Base-by-base conservation (phyloP, 2,113 vertebrate species). In the Cettia cetti region DNA sequence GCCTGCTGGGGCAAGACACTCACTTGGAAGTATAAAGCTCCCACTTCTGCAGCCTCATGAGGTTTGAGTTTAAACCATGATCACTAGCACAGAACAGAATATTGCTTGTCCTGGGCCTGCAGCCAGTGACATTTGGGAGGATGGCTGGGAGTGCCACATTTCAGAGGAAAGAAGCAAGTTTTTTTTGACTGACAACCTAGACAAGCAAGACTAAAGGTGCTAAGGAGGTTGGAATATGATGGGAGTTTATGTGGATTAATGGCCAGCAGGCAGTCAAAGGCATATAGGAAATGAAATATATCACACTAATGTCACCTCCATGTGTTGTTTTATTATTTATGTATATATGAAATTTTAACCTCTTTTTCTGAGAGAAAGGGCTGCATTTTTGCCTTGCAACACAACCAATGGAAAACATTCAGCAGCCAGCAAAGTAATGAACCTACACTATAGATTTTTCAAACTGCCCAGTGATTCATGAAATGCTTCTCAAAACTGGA, bases 381-480 rank as follows among this genome's bases (percentile, higher is more conserved):
- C 57, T 86, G 63, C 21, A 44, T 50, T 95, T 97, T 94, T 95
- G 82, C 89, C 92, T 89, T 24, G 6, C 78, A 92, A 95, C 68
- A 88, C 82, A 91, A 81, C 65, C 61, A 79, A 45, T 82, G 72
- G 65, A 86, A 94, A 96, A 90, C 66, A 92, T 72, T 86, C 90
- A 93, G 88, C 80, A 94, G 77, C 80, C 80, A 89, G 82, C 42
- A 92, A 89, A 84, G 57, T 95, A 96, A 97, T 95, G 80, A 97
- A 61, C 61, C 89, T 92, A 91, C 81, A 50, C 50, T 97, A 95
- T 94, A 84, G 96, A 97, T 97, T 95, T 97, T 94, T 94, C 89
- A 95, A 94, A 97, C 92, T 95, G 88, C 89, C 94, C 93, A 96
- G 92, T 95, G 95, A 94, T 90, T 97, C 96, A 96, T 92, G 94